Evolutionary conservation across 2,113 vertebrate genomes (phyloP), one percentile per base, ranked within the genome.

Genomic region (Diphyllodes magnificus): DNA sequence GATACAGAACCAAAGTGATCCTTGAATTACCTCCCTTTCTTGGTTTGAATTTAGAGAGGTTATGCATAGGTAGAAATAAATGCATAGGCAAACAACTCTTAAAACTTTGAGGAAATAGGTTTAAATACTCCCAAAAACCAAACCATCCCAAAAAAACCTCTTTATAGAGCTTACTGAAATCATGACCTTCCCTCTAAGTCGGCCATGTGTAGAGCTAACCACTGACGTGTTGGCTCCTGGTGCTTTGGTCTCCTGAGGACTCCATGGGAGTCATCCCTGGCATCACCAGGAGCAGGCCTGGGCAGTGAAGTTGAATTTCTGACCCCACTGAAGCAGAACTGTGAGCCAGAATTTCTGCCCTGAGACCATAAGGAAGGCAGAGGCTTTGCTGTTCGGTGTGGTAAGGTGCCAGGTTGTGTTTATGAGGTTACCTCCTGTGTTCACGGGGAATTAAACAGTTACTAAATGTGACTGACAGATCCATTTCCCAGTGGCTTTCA

Each of bases 121-220:
- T 84, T 84, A 60, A 69, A 77, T 40, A 82, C 8, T 33, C 22
- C 23, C 5, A 18, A 7, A 49, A 80, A 31, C 2, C 23, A 57
- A 28, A 13, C 3, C 7, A 28, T 17, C 8, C 20, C 20, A 0
- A 54, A 33, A 60, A 6, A 0, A 0, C 3, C 8, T 23, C 17
- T 73, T 60, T 51, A 13, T 11, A 33, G 40, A 53, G 14, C 16
- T 51, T 51, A 24, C 22, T 69, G 72, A 54, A 68, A 72, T 49
- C 8, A 5, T 28, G 51, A 54, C 35, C 28, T 76, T 53, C 40
- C 15, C 28, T 63, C 50, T 33, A 39, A 56, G 27, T 24, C 64
- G 17, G 27, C 53, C 21, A 1, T 9, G 4, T 47, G 21, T n/a
- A 61, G 61, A 47, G 27, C 33, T 68, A 14, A 30, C 15, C 6